These are phyloP conservation scores for Sarcophaga subvicina DNA, from an alignment of 2,888 invertebrate genomes.

Conservation along the genomic window DNA sequence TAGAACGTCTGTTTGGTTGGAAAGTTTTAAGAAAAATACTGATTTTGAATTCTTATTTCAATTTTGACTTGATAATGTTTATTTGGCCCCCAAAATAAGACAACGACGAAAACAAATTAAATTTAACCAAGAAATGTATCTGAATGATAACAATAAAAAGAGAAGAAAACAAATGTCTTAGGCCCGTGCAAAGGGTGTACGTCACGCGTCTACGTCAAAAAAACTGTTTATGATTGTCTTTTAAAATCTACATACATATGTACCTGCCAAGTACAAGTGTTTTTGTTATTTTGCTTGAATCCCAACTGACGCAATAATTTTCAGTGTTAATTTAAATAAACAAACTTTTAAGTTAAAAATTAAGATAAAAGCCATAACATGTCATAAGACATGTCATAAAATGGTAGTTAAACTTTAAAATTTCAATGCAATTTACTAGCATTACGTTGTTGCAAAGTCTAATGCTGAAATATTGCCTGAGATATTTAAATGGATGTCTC, in stretches of 20 bases:
- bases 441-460: too few species aligned
- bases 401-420: too few species aligned
- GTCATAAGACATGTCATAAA: too few species aligned
- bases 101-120: not conserved
- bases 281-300: not conserved
- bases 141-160: not conserved
- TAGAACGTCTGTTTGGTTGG: constrained; percentile 47
- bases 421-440: too few species aligned
- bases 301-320: not conserved
- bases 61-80: not conserved
- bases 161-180: not conserved
- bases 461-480: too few species aligned
- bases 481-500: too few species aligned
- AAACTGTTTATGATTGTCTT: not conserved
- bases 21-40: constrained; percentile 24
- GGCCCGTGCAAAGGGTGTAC: not conserved
- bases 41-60: not conserved
- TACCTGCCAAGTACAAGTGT: not conserved
- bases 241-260: not conserved
- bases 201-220: not conserved
- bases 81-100: not conserved
- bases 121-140: not conserved
- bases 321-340: not conserved
- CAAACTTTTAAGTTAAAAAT: not conserved
- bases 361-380: not conserved